phyloP scores from a whole-genome alignment of 2,888 invertebrate species.

The Pantelozetes paolii region DNA sequence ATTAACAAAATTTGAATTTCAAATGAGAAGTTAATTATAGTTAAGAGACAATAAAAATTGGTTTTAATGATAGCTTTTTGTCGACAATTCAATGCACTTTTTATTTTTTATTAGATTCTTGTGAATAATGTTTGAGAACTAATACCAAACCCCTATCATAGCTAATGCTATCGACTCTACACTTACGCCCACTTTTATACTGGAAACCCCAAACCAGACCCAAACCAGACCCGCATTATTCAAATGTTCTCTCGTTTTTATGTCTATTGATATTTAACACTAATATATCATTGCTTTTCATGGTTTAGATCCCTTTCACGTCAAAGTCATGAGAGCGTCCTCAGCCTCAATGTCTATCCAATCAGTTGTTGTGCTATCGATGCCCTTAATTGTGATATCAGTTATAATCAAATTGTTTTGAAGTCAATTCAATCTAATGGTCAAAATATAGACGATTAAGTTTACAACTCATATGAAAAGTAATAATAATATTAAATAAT shows the following conservation, averaged over 20 bases:
- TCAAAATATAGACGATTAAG: neutral
- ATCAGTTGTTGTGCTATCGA: neutral
- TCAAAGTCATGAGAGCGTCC: conserved; percentile 30
- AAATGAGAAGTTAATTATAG: too few species aligned
- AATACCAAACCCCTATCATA: too few species aligned
- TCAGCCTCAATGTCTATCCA: neutral
- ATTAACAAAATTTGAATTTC: too few species aligned
- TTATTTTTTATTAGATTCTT: too few species aligned
- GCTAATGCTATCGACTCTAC: too few species aligned
- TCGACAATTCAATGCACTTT: too few species aligned
- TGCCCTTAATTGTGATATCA: conserved; percentile 34
- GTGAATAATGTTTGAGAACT: too few species aligned
- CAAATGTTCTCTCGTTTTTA: neutral
- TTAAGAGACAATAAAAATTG: too few species aligned
- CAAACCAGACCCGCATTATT: neutral
- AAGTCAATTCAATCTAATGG: neutral
- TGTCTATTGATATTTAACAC: neutral
- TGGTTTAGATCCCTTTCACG: conserved; percentile 34
- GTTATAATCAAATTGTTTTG: neutral
- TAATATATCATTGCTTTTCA: conserved; percentile 15
- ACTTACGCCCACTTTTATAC: neutral
- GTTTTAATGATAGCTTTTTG: too few species aligned
- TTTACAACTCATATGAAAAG: neutral
- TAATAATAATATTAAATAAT: neutral
- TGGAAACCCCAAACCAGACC: neutral